These are phyloP conservation scores for Jacana jacana DNA, from an alignment of 2,113 vertebrate species.

Conservation along the genomic window DNA sequence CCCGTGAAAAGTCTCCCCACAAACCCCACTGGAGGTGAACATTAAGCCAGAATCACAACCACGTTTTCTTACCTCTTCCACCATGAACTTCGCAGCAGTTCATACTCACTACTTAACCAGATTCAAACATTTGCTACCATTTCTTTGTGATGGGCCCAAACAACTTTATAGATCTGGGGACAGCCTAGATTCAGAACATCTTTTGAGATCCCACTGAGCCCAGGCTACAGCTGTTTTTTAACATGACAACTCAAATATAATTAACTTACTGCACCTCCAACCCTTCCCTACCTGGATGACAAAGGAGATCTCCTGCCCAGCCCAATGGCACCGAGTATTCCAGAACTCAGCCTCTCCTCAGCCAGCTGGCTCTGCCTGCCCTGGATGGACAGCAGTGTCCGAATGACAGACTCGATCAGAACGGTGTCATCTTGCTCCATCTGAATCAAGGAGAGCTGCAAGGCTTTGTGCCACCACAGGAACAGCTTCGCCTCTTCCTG, in stretches of 20 bases:
- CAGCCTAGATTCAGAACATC: neutral
- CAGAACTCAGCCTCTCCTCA: conserved; percentile 89
- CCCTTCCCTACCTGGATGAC: conserved; percentile 89
- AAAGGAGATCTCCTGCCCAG: conserved; percentile 91
- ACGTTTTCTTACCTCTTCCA: neutral
- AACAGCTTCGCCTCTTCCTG: conserved; percentile 94
- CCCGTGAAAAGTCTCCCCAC: neutral
- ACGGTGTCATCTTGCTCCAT: conserved; percentile 77
- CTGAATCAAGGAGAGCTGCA: conserved; percentile 87
- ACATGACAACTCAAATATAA: neutral
- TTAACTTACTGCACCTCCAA: neutral
- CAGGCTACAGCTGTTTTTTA: neutral
- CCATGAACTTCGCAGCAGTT: neutral
- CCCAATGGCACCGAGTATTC: conserved; percentile 91
- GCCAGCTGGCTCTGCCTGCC: conserved; percentile 82
- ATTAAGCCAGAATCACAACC: neutral
- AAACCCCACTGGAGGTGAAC: neutral
- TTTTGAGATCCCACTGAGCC: neutral
- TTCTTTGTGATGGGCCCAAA: neutral
- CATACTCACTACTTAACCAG: neutral
- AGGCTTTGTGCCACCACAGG: conserved; percentile 94
- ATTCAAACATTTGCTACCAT: neutral
- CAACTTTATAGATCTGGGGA: fast-evolving
- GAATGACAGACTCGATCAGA: conserved; percentile 69
- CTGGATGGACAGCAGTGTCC: conserved; percentile 81